Conservation (phyloP, 2,797 vertebrate genomes). For the Bradypus variegatus region DNA sequence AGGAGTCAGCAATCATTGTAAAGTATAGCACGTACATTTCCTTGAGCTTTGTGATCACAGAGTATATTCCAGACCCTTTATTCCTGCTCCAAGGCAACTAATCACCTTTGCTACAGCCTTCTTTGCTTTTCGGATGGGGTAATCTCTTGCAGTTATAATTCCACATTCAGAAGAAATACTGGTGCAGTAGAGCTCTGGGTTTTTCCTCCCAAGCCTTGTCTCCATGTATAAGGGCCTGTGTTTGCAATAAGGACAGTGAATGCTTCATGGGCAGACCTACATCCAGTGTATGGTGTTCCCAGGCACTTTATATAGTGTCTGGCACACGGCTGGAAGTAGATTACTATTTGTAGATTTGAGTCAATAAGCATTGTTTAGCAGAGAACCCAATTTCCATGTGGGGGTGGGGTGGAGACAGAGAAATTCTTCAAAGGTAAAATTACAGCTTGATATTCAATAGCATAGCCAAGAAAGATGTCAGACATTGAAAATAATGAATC, state of each 20-base stretch:
- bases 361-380: neutral
- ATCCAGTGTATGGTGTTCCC: neutral
- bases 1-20: neutral
- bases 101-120: neutral
- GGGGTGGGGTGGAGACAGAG: neutral
- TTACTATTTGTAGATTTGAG: neutral
- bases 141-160: neutral
- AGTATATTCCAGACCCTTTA: too few species aligned
- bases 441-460: neutral
- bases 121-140: neutral
- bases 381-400: neutral
- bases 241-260: neutral
- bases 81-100: neutral
- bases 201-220: neutral
- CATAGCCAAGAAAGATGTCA: neutral
- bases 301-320: rapidly evolving
- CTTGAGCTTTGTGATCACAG: neutral
- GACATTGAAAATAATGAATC: neutral
- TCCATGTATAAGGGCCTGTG: neutral
- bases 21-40: neutral
- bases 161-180: neutral
- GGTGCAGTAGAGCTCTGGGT: neutral
- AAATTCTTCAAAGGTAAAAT: neutral
- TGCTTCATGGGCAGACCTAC: rapidly evolving
- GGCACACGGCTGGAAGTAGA: neutral